Percentiles rank a stretch among this genome's conserved stretches.
phyloP scores from a whole-genome alignment of 2,113 vertebrate genomes.

The Xenus cinereus region DNA sequence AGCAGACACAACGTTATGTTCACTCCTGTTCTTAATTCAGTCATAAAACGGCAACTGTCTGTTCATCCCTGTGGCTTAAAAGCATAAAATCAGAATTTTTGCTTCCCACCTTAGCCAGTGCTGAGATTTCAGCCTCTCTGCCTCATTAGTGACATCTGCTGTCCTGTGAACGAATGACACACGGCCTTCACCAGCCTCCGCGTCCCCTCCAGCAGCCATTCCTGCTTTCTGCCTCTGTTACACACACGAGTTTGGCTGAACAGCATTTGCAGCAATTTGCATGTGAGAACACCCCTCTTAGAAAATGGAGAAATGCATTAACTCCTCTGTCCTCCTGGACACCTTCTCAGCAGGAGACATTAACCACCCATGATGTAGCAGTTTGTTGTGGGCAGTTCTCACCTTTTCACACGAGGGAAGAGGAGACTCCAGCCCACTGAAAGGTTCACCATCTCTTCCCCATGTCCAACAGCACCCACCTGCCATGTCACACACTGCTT shows the following conservation, averaged over 20 bases:
- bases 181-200: background rate
- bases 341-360: background rate
- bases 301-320: background rate
- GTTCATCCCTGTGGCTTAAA: background rate
- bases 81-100: background rate
- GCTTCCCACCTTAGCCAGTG: background rate
- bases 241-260: rapidly evolving
- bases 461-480: rapidly evolving
- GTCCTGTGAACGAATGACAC: background rate
- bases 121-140: background rate
- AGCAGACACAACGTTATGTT: background rate
- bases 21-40: background rate
- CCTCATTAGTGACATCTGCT: background rate
- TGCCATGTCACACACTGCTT: rapidly evolving
- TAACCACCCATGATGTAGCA: rapidly evolving
- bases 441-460: background rate
- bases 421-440: background rate
- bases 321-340: background rate
- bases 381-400: background rate
- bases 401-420: background rate
- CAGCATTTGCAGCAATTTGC: rapidly evolving
- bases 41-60: background rate
- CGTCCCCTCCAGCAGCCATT: background rate
- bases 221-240: rapidly evolving
- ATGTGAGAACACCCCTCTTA: background rate